Evolutionary conservation across 2,888 invertebrate species (phyloP), one percentile per base, ranked within the genome.

Genomic region (Microplitis deprimator): DNA sequence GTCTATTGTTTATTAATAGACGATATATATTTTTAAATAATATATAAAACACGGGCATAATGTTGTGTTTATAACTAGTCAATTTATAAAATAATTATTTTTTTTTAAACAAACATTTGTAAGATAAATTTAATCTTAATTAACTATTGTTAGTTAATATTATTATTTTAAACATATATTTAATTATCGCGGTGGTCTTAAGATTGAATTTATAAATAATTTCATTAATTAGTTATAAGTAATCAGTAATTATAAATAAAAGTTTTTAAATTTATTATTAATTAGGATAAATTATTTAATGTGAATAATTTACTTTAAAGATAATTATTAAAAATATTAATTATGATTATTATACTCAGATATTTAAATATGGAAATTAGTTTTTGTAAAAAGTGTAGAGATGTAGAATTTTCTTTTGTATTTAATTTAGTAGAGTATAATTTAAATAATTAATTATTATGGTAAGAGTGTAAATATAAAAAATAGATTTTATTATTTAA

Each of bases 41-140:
- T 61, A 78, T 76, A 68, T 77, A 74, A 69, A 71, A 79, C 59
- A 79, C 75, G 73, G 81, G 81, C 79, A 82, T 79, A 70, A 83
- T 83, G 82, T 85, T 84, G 85, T 85, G 87, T 87, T 86, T 88
- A 29, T 84, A 84, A 87, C 88, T 88, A 88, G 88, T 88, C 88
- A 88, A 87, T 85, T 83, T 79, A 80, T 81, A 80, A 77, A 81
- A 29, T 64, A 17, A 17, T 8, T 38, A 73, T 61, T 60, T 76
- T 65, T 73, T 64, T 76, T 64, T 39, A 29, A 29, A 7, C 16
- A 10, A 13, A 68, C 16, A 68, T 68, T n/a, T 39, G n/a, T 39
- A 40, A 29, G 29, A 39, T 68, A 50, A 50, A 50, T 50, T 50
- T 3, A 13, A 13, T 50, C 13, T 13, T 50, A 13, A 50, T 39